Evolutionary conservation across 2,797 vertebrate species (phyloP), one percentile per base, ranked within the genome.

Genomic region (Vultur gryphus): DNA sequence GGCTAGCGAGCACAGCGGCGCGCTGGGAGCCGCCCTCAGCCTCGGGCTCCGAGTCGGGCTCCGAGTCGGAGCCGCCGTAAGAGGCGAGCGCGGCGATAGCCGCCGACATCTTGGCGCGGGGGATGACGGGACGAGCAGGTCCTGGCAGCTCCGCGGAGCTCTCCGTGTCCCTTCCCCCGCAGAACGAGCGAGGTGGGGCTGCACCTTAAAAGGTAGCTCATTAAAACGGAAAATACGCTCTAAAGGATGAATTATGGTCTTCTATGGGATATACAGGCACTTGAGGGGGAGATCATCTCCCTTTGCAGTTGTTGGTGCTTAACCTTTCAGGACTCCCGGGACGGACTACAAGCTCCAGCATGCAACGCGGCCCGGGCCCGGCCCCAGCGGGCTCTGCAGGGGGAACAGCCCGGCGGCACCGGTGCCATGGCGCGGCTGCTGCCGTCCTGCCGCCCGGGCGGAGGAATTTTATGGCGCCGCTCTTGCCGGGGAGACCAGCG

Each of bases 41-140:
- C 52, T 99, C 99, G 37, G 99, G 98, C 91, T 99, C 99, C 2
- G 99, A 99, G 58, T 99, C 99, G 1, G 99, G 99, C 78, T 99
- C 99, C 24, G 98, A 99, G 25, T 98, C 98, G 66, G 99, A 99
- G 5, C 99, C 99, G 6, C 98, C 98, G 75, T 99, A 99, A 1
- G 99, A 99, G 23, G 99, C 99, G 93, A 99, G 98, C 89, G 98
- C 98, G 54, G 98, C 64, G 28, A 98, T 97, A 37, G 98, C 97
- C 82, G 99, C 98, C 98, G 99, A 99, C 99, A 99, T 99, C 86
- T 99, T 99, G 94, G 73, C 97, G 98, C 97, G 55, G 33, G 11
- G 90, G 46, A n/a, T 44, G 86, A 43, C n/a, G 81, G 88, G 84
- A 73, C 4, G 16, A 18, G 16, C 43, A 33, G 71, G 87, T 97